Evolutionary conservation across 2,113 vertebrate species (phyloP), one percentile per base, ranked within the genome.

Genomic region (human): DNA sequence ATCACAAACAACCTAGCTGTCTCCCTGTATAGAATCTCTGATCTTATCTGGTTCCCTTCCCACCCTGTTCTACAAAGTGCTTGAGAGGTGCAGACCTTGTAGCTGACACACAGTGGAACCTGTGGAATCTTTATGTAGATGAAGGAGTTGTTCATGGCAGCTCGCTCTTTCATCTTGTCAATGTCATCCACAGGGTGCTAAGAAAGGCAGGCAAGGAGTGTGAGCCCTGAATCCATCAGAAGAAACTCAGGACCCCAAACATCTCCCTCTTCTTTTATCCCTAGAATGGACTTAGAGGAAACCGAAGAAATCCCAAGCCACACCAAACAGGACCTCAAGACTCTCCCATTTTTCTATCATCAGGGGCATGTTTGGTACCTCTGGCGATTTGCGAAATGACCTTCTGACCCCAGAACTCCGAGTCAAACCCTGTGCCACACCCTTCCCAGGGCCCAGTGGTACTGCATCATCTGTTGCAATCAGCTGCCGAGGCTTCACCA

Each of bases 51-150:
- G 45, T 50, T 89, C 85, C 57, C 48, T 59, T 96, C 76, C 73
- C 18, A 32, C 22, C 59, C 48, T 22, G 30, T 81, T 92, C 38
- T 89, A 90, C 16, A 89, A 90, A 76, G 55, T 45, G n/a, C 61
- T 38, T 30, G 14, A 40, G 22, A 93, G 52, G 5, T 59, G 50
- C 99, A 5, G 78, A 99, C 99, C 99, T 99, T 99, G 96, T 99
- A 99, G 99, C 99, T 99, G 98, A 99, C 99, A 35, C 99, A 99
- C 40, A 99, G 99, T 0, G 99, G 99, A 97, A 99, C 99, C 98
- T 99, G 99, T 0, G 99, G 99, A 98, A 99, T 99, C 98, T 99
- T 99, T 98, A 99, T 99, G 98, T 99, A 99, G 98, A 99, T 99
- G 98, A 99, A 99, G 91, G 99, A 99, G 98, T 99, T 99, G 98